phyloP scores from a whole-genome alignment of 2,797 vertebrate genomes.

The Denticeps clupeoides region DNA sequence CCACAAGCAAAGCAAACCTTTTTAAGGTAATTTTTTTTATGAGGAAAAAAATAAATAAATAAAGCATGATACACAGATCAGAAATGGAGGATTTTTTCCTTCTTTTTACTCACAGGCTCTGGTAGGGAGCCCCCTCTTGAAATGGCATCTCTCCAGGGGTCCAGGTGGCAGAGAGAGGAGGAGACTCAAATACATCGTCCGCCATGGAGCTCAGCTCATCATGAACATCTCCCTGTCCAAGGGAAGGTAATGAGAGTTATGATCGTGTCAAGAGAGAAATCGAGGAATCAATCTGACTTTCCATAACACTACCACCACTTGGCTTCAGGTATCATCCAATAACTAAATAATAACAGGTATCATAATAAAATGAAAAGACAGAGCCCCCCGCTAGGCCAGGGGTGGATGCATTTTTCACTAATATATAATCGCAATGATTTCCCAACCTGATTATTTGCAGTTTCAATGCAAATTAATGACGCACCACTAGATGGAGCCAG shows the following conservation, averaged over 20 bases:
- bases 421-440: too few relatives aligned
- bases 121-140: constrained; percentile 44
- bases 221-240: constrained; percentile 61
- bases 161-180: constrained; percentile 71
- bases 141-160: constrained; percentile 42
- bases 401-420: too few relatives aligned
- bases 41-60: neutral
- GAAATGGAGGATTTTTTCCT: neutral
- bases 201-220: constrained; percentile 82
- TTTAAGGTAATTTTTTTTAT: too few relatives aligned
- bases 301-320: too few relatives aligned
- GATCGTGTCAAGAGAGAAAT: neutral
- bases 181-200: constrained; percentile 92
- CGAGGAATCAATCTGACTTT: too few relatives aligned
- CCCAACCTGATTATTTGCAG: too few relatives aligned
- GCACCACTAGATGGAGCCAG: too few relatives aligned
- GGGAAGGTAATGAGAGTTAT: neutral
- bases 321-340: too few relatives aligned
- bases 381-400: too few relatives aligned
- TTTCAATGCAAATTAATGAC: too few relatives aligned
- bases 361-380: too few relatives aligned
- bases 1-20: neutral
- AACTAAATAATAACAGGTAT: too few relatives aligned
- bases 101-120: constrained; percentile 57
- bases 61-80: neutral